phyloP scores from a whole-genome alignment of 2,888 invertebrate species.

The Ophonus ardosiacus region DNA sequence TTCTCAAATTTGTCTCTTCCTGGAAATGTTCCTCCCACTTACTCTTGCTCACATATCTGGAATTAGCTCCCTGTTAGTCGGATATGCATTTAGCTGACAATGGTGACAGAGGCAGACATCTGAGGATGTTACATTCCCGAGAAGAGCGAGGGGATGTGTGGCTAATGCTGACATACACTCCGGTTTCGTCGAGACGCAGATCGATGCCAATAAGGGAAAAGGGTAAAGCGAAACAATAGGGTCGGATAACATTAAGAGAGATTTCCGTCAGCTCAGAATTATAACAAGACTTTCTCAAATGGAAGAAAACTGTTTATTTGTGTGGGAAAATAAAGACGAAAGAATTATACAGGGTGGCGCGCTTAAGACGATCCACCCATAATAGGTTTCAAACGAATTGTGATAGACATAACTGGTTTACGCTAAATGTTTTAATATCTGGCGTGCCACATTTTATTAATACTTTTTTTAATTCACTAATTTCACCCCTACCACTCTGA shows the following conservation, averaged over 20 bases:
- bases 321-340: background rate
- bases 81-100: slow-evolving; percentile 49
- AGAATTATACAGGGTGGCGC: no score
- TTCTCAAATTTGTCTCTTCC: background rate
- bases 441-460: no score
- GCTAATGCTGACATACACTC: background rate
- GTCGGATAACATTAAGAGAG: slow-evolving; percentile 20
- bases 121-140: background rate
- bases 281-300: slow-evolving; percentile 5
- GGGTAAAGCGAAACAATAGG: slow-evolving; percentile 22
- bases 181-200: background rate
- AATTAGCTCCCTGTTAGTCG: slow-evolving; percentile 41
- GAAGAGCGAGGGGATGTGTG: background rate
- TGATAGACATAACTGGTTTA: no score
- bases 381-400: no score
- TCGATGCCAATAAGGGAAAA: slow-evolving; percentile 22
- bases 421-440: no score
- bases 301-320: background rate
- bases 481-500: no score
- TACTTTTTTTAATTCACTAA: no score
- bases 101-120: slow-evolving; percentile 10
- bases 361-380: no score
- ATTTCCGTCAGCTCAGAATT: slow-evolving; percentile 20
- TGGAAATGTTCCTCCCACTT: background rate
- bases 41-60: slow-evolving; percentile 7